A percentile compares a stretch with the other conserved stretches of the same genome.
Conservation (phyloP, 2,888 invertebrate species). For the Ethmia dodecea region DNA sequence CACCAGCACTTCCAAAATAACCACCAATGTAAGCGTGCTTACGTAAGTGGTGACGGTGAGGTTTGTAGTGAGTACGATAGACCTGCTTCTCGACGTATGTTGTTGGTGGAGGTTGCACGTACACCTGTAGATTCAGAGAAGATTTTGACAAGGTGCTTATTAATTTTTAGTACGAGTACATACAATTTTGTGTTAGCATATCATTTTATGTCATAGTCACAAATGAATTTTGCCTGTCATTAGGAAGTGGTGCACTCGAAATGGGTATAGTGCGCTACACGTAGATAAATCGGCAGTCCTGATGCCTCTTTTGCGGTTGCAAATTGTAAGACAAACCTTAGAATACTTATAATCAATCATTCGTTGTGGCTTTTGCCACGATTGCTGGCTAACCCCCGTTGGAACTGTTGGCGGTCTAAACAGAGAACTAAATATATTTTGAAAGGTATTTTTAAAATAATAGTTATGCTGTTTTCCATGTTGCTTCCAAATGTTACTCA, state of each 20-base stretch:
- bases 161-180: neutral
- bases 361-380: conserved; percentile 25
- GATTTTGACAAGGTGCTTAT: neutral
- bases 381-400: conserved; percentile 21
- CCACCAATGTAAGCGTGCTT: conserved; percentile 54
- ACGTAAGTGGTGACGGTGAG: conserved; percentile 43
- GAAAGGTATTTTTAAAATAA: conserved; percentile 19
- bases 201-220: neutral
- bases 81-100: conserved; percentile 44
- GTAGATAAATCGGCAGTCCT: conserved; percentile 29
- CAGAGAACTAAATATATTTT: conserved; percentile 34
- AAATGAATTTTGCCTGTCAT: conserved; percentile 1
- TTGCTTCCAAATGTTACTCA: conserved; percentile 41
- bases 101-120: conserved; percentile 36
- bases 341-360: conserved; percentile 23
- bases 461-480: conserved; percentile 16
- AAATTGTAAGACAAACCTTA: conserved; percentile 41
- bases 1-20: conserved; percentile 38
- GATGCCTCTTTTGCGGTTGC: conserved; percentile 36
- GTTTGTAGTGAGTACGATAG: conserved; percentile 44
- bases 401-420: conserved; percentile 29
- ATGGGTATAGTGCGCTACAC: conserved; percentile 1
- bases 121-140: conserved; percentile 38
- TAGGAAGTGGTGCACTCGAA: neutral
- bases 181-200: conserved; percentile 3